Base-by-base conservation (phyloP, 2,113 vertebrate genomes). In the Sapayoa aenigma region DNA sequence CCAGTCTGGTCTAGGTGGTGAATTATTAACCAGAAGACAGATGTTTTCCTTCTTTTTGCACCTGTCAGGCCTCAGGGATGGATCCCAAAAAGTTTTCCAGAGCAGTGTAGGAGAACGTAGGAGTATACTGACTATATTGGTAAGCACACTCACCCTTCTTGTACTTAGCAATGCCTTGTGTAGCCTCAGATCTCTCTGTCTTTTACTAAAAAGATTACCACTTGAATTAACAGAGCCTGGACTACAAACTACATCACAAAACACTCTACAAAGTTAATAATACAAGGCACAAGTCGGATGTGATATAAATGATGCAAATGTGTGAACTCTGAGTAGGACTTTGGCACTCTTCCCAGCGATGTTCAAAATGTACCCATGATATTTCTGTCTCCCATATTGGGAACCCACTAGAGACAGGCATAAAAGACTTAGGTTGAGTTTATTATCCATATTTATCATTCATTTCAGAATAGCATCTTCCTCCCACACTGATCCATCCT, bases 291-390 rank as follows among this genome's bases (percentile, higher is more conserved):
- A 96, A 96, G 73, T 95, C 53, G 77, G 95, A 92, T 96, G 82
- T 94, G 76, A 94, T 94, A 95, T 95, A 95, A 96, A 96, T 94
- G 88, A 97, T 95, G 92, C 95, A 96, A 95, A 96, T 89, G 95
- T 96, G 90, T 93, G 90, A 96, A 96, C 89, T 93, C 88, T 96
- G 92, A 95, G 95, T 96, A 96, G 96, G 95, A 96, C 79, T 92
- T 94, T 95, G 93, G 95, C 88, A 68, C 80, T 62, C 52, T 89
- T 96, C 94, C 94, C 93, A 96, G 95, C 76, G 16, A 1, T 87
- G 86, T 97, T 96, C 95, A 93, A 94, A 97, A 96, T 96, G 94
- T 95, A 93, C 93, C 94, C 92, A 95, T 96, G 95, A 75, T 97
- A 96, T 96, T 96, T 95, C 96, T 94, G 68, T 92, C 92, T 96